Evolutionary conservation across 1,140 invertebrate species (phyloP), one percentile per base, ranked within the genome.

Genomic region (Whitmania pigra): DNA sequence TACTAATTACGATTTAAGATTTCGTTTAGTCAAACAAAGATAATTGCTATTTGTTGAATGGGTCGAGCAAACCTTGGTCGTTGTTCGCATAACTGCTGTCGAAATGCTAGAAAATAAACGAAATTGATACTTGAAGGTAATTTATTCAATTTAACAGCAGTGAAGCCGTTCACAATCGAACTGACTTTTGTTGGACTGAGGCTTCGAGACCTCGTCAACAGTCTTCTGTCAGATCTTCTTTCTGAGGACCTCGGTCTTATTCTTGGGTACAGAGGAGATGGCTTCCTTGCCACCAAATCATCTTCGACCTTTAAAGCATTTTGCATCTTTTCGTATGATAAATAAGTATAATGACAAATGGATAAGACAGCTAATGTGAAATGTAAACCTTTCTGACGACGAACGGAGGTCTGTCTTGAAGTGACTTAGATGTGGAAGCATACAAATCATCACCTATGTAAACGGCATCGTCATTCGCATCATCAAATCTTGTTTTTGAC

Each of bases 211-310:
- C 57, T 22, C 11, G 22, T 63, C 22, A 25, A 13, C 15, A n/a
- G 22, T 63, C 22, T 63, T 31, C 29, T 63, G 43, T 49, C 43
- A 17, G 43, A 49, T 63, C 57, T 63, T 63, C 57, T 63, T 31
- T 63, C 57, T 63, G 29, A 18, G 9, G 57, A 63, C 29, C 57
- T 63, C 11, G 57, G 29, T 22, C 22, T 31, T 22, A 63, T 31
- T 63, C 57, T 63, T 22, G 57, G 57, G 29, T 63, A 63, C 29
- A 63, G 18, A 63, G 57, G 57, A 63, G 29, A 25, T 13, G 57
- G 57, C 57, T 63, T 63, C 18, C 57, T 63, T 63, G 22, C 57
- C 29, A 63, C 29, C 57, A 63, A 63, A 63, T 63, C 57, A 20
- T 63, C 57, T 63, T 63, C 57, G 22, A 63, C 29, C 57, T 63